Conservation (phyloP, 2,797 vertebrate species). For the Hirundo rustica region DNA sequence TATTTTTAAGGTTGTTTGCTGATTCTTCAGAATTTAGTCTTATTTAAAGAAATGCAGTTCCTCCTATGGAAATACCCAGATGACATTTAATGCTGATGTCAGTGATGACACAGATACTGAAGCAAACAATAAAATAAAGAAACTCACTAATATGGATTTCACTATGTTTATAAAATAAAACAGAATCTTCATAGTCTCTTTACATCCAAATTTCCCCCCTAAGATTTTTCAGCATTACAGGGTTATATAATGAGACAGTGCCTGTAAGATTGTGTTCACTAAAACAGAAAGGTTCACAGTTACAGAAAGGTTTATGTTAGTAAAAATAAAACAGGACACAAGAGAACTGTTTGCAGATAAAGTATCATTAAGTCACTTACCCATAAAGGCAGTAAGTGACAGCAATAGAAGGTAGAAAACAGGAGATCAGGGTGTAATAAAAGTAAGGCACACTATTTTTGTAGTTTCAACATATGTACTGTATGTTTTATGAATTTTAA, state of each 20-base stretch:
- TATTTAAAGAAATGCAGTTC: background rate
- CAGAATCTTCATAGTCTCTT: background rate
- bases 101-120: background rate
- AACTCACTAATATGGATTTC: background rate
- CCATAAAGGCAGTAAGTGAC: slow-evolving; percentile 3
- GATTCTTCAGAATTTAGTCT: background rate
- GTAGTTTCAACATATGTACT: slow-evolving; percentile 24
- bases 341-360: slow-evolving; percentile 44
- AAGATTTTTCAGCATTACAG: background rate
- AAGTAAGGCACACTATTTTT: slow-evolving; percentile 35
- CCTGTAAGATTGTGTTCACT: background rate
- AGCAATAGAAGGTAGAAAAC: slow-evolving; percentile 31
- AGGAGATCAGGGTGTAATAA: slow-evolving; percentile 41
- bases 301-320: slow-evolving; percentile 2
- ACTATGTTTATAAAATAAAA: background rate
- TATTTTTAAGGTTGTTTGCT: background rate
- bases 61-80: background rate
- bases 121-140: background rate
- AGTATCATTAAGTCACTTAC: slow-evolving; percentile 28
- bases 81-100: background rate
- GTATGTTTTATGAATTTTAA: slow-evolving; percentile 59
- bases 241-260: background rate
- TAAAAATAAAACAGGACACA: slow-evolving; percentile 29
- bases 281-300: slow-evolving; percentile 2
- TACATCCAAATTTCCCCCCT: background rate